These are phyloP conservation scores for Drosophila quadrilineata DNA, from an alignment of 1,140 invertebrate species.

Conservation along the genomic window DNA sequence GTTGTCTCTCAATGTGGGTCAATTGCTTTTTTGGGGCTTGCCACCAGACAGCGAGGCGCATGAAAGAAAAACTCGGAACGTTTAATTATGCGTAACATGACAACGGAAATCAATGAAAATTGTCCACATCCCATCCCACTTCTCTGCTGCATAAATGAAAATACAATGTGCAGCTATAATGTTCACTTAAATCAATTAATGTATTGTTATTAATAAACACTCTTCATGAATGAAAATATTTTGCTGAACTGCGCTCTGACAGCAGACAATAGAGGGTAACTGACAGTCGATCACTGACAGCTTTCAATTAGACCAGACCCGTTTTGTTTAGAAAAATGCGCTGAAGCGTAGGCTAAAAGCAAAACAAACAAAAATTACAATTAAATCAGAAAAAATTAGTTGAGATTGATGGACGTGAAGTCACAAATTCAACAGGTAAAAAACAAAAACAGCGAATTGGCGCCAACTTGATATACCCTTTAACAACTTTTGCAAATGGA, in stretches of 20 bases:
- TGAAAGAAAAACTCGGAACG: slow-evolving; percentile 43
- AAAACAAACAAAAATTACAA: too few relatives aligned
- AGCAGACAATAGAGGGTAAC: too few relatives aligned
- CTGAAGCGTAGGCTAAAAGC: slow-evolving; percentile 34
- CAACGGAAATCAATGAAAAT: slow-evolving; percentile 43
- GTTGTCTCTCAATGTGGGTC: slow-evolving; percentile 22
- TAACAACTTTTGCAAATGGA: too few relatives aligned
- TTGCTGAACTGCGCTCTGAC: too few relatives aligned
- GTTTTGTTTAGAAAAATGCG: slow-evolving; percentile 30
- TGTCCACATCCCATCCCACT: too few relatives aligned
- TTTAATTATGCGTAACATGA: slow-evolving; percentile 74
- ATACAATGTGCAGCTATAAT: slow-evolving; percentile 18
- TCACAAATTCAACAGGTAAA: too few relatives aligned
- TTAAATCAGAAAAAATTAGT: too few relatives aligned
- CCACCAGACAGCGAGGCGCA: slow-evolving; percentile 54
- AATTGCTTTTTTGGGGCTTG: slow-evolving; percentile 49
- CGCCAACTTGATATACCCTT: too few relatives aligned
- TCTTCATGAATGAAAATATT: too few relatives aligned
- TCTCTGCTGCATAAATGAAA: slow-evolving; percentile 31
- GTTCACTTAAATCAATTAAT: slow-evolving; percentile 11
- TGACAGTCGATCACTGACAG: not conserved
- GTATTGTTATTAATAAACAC: too few relatives aligned
- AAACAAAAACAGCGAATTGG: too few relatives aligned
- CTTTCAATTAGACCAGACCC: not conserved
- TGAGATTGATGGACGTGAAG: too few relatives aligned